Evolutionary conservation across 2,888 invertebrate genomes (phyloP), one percentile per base, ranked within the genome.

Genomic region (Trachelus iudaicus): DNA sequence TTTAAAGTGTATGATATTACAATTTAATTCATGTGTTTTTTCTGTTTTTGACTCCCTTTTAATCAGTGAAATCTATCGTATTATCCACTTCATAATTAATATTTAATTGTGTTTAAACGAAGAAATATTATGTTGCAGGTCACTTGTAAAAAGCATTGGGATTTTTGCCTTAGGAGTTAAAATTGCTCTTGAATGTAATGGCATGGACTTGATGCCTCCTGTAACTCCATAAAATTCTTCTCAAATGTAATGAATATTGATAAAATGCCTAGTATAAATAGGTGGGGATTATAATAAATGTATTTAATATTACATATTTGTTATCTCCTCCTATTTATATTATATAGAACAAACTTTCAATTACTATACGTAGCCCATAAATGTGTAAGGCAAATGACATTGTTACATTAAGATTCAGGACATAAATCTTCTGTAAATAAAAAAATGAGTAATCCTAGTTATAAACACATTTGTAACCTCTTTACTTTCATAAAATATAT

Each of bases 71-170:
- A 9, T 23, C 1, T 9, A 56, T 76, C 75, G 71, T 75, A 76
- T 75, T 73, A 74, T 56, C 76, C 68, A 76, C 37, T 77, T 40
- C 40, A 76, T 30, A 73, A 75, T 83, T 79, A 80, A 73, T 85
- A 84, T 87, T 80, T 79, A 11, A 37, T 69, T 23, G 34, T 68
- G 69, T 75, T 81, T 71, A 73, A 73, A 79, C 86, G 56, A 56
- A 56, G 56, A 6, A 4, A 56, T 23, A 56, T 56, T 56, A 23
- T 56, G 23, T 92, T 93, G 78, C 93, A 97, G 97, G 97, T 95
- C 96, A 86, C 88, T 97, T 69, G 94, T 96, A 75, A 97, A 97
- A 92, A 96, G 96, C 90, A 92, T 96, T 79, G 95, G 94, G n/a
- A 92, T 97, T 86, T 97, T 97, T 90, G 93, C 94, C 82, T 91